A percentile compares a stretch with the other conserved stretches of the same genome.
Conservation (phyloP, 2,888 invertebrate genomes). For the Lasioglossum vierecki region DNA sequence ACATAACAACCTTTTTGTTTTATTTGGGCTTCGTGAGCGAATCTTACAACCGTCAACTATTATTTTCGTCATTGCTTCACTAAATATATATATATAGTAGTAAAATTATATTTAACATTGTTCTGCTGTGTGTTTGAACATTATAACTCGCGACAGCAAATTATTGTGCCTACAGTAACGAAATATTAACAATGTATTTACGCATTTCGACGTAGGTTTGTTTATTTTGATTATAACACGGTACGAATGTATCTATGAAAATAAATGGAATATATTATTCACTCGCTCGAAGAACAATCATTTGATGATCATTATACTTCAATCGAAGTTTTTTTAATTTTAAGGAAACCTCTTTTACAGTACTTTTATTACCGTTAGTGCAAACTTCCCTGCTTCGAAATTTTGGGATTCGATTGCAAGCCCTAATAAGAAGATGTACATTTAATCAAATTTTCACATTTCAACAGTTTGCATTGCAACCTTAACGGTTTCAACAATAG, state of each 20-base stretch:
- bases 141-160: not conserved
- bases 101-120: not conserved
- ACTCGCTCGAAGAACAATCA: not conserved
- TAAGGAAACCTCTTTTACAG: not conserved
- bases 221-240: not conserved
- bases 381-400: not conserved
- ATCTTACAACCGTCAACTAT: slow-evolving; percentile 13
- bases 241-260: slow-evolving; percentile 6
- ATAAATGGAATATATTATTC: not conserved
- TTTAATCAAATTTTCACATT: slow-evolving; percentile 25
- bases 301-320: not conserved
- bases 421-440: slow-evolving; percentile 25
- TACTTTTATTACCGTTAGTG: not conserved
- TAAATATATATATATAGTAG: too few relatives aligned
- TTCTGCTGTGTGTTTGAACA: not conserved
- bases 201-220: not conserved
- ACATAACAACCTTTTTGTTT: slow-evolving; percentile 2
- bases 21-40: slow-evolving; percentile 37
- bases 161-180: not conserved
- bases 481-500: slow-evolving; percentile 5
- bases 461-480: slow-evolving; percentile 22
- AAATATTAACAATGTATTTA: slow-evolving; percentile 9
- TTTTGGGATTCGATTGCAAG: slow-evolving; percentile 35
- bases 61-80: not conserved
- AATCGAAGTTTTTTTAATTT: not conserved